Conservation (phyloP, 2,888 invertebrate genomes). For the Scotopteryx bipunctaria region DNA sequence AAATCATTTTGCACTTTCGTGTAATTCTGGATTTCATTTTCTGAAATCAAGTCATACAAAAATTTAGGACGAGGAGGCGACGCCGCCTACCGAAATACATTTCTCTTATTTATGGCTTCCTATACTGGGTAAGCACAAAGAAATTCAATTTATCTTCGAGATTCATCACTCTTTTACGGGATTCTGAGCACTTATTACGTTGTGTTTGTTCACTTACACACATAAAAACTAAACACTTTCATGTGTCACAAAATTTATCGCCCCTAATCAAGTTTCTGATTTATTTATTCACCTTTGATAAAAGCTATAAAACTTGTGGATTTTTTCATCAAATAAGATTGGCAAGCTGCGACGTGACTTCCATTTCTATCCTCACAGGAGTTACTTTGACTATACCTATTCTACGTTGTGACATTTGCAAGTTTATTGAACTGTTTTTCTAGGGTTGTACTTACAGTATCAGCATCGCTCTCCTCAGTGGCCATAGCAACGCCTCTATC, state of each 20-base stretch:
- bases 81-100: slow-evolving; percentile 43
- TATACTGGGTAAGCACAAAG: slow-evolving; percentile 30
- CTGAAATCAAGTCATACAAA: slow-evolving; percentile 49
- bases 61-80: slow-evolving; percentile 38
- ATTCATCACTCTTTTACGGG: slow-evolving; percentile 14
- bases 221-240: not conserved
- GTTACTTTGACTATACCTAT: not conserved
- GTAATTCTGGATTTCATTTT: slow-evolving; percentile 44
- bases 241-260: slow-evolving; percentile 4
- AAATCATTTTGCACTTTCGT: slow-evolving; percentile 12
- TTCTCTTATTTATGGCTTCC: slow-evolving; percentile 47
- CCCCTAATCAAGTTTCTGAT: not conserved
- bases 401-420: not conserved
- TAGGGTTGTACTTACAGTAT: slow-evolving; percentile 62
- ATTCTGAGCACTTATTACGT: not conserved
- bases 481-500: slow-evolving; percentile 68
- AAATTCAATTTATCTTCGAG: slow-evolving; percentile 22
- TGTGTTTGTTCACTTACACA: no score
- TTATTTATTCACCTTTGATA: not conserved
- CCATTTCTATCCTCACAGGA: not conserved
- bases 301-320: slow-evolving; percentile 1
- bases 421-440: not conserved
- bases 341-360: not conserved
- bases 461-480: slow-evolving; percentile 73
- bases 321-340: not conserved